Conservation (phyloP, 2,888 invertebrate species). For the Hemistola chrysoprasaria region DNA sequence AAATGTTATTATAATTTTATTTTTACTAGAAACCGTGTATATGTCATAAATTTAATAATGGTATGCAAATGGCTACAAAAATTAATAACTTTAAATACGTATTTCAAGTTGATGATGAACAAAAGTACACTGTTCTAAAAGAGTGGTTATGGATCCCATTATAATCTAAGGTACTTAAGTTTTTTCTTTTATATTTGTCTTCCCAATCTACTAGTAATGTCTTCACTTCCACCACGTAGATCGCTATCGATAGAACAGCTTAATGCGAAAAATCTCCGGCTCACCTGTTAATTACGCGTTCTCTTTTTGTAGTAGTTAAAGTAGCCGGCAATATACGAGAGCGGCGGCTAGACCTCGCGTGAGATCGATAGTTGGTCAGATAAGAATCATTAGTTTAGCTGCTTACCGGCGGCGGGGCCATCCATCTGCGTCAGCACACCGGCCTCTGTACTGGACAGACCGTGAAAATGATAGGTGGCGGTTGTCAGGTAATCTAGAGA, state of each 20-base stretch:
- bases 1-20: too few species aligned
- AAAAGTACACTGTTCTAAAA: too few species aligned
- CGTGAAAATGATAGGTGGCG: slow-evolving; percentile 11
- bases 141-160: too few species aligned
- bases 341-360: slow-evolving; percentile 48
- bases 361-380: slow-evolving; percentile 45
- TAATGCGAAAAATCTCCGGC: slow-evolving; percentile 21
- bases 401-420: slow-evolving; percentile 35
- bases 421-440: slow-evolving; percentile 38
- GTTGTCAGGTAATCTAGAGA: slow-evolving; percentile 1
- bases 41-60: too few species aligned
- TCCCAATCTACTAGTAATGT: slow-evolving; percentile 10
- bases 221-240: slow-evolving; percentile 16
- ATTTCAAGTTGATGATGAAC: too few species aligned
- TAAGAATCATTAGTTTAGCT: slow-evolving; percentile 51
- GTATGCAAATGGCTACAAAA: too few species aligned
- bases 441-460: slow-evolving; percentile 2
- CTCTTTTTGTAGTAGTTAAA: slow-evolving; percentile 35
- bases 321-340: slow-evolving; percentile 52
- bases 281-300: slow-evolving; percentile 26
- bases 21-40: too few species aligned
- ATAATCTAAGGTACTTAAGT: too few species aligned
- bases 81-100: too few species aligned
- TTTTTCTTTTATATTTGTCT: slow-evolving; percentile 4
- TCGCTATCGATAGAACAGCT: slow-evolving; percentile 20